Base-by-base conservation (phyloP, 2,113 vertebrate species). In the Cranoglanis bouderius region DNA sequence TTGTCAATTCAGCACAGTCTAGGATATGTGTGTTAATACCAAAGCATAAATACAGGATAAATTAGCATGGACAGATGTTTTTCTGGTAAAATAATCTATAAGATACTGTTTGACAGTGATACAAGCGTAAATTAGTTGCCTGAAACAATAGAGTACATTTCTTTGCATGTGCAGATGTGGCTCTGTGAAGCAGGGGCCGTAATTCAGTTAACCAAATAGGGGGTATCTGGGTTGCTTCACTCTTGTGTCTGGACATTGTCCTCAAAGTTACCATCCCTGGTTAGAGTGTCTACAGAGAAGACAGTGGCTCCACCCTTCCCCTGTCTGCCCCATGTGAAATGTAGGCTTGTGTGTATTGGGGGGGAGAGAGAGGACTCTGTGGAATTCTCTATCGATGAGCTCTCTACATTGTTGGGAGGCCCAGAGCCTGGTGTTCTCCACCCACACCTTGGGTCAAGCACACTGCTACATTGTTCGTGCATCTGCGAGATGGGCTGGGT, bases 371-470 rank as follows among this genome's bases (percentile, higher is more conserved):
- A 89, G 92, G 90, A 93, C 90, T 91, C 91, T 90, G 67, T 85
- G 89, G 88, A 88, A 89, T 90, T 90, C 80, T 88, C 85, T 82
- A 89, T 91, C 87, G 90, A 91, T 89, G 89, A 90, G 90, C 90
- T 67, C 86, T 90, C 88, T 51, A 93, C 94, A 95, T 96, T 96
- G 95, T 96, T 94, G 84, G 92, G 87, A 93, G 92, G 92, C 93
- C 85, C 93, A 90, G 94, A 95, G 93, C 92, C 92, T 88, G 35
- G 90, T 90, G 86, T 91, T 91, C 92, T 94, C 94, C 95, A 95
- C 95, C 96, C 95, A 96, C 95, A 96, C 96, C 95, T 96, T 95
- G 93, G 95, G 95, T 94, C 93, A 94, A 85, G 65, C 93, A 96
- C 96, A 95, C 95, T 95, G 94, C 90, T 16, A 94, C 94, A 96